Evolutionary conservation across 2,888 invertebrate genomes (phyloP).

Genomic region (Anorthoa munda): DNA sequence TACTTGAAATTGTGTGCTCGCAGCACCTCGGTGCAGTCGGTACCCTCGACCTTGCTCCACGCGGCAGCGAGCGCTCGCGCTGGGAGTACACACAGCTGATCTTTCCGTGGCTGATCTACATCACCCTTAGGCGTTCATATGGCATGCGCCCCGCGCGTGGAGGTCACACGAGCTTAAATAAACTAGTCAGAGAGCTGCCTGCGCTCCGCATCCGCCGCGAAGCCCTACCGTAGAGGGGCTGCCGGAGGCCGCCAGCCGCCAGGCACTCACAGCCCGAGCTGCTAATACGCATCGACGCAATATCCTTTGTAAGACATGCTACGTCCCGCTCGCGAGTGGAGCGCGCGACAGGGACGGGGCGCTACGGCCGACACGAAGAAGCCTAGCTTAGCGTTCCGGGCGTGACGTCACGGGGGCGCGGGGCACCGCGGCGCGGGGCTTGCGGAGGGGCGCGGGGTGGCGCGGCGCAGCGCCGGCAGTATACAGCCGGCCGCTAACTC

Average conservation of each 20-base stretch:
- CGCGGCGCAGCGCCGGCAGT: conserved; percentile 78
- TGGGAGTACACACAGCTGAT: conserved; percentile 41
- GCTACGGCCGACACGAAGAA: conserved; percentile 70
- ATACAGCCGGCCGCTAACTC: conserved; percentile 83
- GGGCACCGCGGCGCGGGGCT: conserved; percentile 72
- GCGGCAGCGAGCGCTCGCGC: conserved; percentile 1
- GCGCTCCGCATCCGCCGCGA: conserved; percentile 63
- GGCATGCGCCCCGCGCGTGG: conserved; percentile 33
- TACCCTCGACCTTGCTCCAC: conserved; percentile 57
- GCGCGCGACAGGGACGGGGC: conserved; percentile 65
- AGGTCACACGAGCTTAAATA: conserved; percentile 59
- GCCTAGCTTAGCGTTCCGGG: conserved; percentile 77
- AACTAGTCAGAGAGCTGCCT: conserved; percentile 60
- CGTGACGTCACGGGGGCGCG: conserved; percentile 85
- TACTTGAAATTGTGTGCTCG: conserved; percentile 23
- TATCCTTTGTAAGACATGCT: conserved; percentile 69
- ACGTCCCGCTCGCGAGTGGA: conserved; percentile 64
- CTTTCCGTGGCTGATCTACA: conserved; percentile 32
- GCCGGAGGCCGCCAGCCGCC: conserved; percentile 51
- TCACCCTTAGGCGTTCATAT: conserved; percentile 42
- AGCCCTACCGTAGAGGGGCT: conserved; percentile 74
- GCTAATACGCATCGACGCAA: conserved; percentile 68
- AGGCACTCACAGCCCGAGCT: conserved; percentile 45
- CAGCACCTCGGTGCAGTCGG: not conserved
- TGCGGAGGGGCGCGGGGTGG: conserved; percentile 73